These are phyloP conservation scores for Caenorhabditis brenneri DNA, from an alignment of 1,140 invertebrate genomes.

Conservation along the genomic window DNA sequence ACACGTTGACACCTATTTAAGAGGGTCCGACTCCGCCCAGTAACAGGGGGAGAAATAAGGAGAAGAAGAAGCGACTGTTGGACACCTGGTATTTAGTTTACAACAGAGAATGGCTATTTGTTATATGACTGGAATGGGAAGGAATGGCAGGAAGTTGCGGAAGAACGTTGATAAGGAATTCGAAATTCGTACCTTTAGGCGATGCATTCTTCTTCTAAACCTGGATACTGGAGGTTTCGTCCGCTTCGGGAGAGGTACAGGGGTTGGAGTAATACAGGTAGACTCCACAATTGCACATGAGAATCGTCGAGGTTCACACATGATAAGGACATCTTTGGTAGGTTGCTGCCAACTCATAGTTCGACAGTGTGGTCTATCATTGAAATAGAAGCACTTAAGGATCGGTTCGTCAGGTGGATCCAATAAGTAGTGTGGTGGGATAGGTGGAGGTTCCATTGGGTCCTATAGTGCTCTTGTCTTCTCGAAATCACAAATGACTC, in stretches of 20 bases:
- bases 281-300: constrained; percentile 5
- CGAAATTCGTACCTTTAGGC: neutral
- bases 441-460: constrained; percentile 10
- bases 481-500: constrained; percentile 41
- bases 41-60: neutral
- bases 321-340: neutral
- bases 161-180: neutral
- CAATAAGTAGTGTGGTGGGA: neutral
- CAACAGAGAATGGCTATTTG: neutral
- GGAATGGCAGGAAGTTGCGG: neutral
- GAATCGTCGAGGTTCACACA: neutral
- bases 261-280: neutral
- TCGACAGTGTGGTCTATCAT: too few species aligned
- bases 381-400: neutral
- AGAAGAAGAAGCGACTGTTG: neutral
- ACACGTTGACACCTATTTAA: constrained; percentile 18
- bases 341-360: neutral
- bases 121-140: neutral
- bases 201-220: neutral
- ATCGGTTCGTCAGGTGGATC: constrained; percentile 1
- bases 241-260: neutral
- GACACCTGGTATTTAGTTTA: constrained; percentile 4
- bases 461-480: neutral
- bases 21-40: neutral
- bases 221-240: neutral